These are phyloP conservation scores for Dysdera silvatica DNA, from an alignment of 1,140 invertebrate genomes.

Conservation along the genomic window DNA sequence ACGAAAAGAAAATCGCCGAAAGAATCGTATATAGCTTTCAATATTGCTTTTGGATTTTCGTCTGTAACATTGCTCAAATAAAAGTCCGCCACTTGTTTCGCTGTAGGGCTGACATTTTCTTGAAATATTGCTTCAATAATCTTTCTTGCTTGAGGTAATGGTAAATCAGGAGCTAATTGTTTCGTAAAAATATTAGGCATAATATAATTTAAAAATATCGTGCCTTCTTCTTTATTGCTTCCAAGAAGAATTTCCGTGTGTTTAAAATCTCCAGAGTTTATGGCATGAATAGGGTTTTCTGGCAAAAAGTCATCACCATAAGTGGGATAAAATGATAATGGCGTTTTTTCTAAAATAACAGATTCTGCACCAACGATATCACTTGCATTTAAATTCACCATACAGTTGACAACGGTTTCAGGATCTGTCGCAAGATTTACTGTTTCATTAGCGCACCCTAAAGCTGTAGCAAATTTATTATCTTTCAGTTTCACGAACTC, in stretches of 20 bases:
- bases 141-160: too few relatives aligned
- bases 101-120: too few relatives aligned
- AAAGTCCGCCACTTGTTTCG: background rate
- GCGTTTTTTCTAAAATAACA: background rate
- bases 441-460: slow-evolving; percentile 12
- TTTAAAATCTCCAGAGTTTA: background rate
- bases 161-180: slow-evolving; percentile 2
- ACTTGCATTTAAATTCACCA: too few relatives aligned
- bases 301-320: slow-evolving; percentile 7
- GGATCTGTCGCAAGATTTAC: too few relatives aligned
- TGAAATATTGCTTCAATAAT: too few relatives aligned
- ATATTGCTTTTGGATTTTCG: background rate
- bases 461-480: background rate
- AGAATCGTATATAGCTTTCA: slow-evolving; percentile 6
- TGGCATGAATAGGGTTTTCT: background rate
- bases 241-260: slow-evolving; percentile 6
- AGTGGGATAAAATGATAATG: slow-evolving; percentile 8
- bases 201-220: background rate
- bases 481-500: background rate
- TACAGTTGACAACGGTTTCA: too few relatives aligned
- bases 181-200: slow-evolving; percentile 1
- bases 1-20: slow-evolving; percentile 25
- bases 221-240: slow-evolving; percentile 2
- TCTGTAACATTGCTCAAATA: background rate
- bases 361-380: too few relatives aligned